Evolutionary conservation across 2,888 invertebrate species (phyloP), one percentile per base, ranked within the genome.

Genomic region (Cephus pygmeus): DNA sequence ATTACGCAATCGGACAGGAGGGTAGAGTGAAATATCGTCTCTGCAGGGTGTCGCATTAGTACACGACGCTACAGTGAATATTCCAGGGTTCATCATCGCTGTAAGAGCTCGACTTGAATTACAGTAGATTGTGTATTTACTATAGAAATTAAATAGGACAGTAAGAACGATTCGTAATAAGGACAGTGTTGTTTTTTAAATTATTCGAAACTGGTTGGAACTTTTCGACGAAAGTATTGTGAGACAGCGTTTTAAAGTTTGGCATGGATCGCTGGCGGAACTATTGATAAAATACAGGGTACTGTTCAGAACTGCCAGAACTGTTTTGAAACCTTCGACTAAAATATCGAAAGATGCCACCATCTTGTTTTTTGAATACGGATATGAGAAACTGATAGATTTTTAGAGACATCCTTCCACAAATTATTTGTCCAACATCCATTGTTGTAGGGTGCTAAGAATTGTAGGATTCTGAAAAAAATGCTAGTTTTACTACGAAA

Each of bases 1-100:
- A 30, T 71, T 71, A 71, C 15, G 71, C 71, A 71, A 71, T 71
- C 71, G 15, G 33, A 71, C 71, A 71, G 71, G 71, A 33, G 71
- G 71, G 33, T 12, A 33, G 12, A 33, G 15, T 71, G 71, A 71
- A 71, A 71, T 71, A 71, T 71, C 71, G 33, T 33, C 71, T 33
- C 71, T 33, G 71, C 71, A 71, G 71, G 71, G 71, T 33, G 33
- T 33, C 71, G 71, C 33, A 71, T 71, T 71, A 71, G 40, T 56
- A 56, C 40, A 71, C 31, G 12, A 15, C 71, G 71, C 12, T 71
- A 71, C 71, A 31, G 71, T 71, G 12, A 33, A 71, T 71, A 30
- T 71, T 56, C 6, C 40, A 56, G 40, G 40, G 40, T 56, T 56
- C 40, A 23, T 40, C 40, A 6, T 56, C 40, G 15, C 40, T 56